Evolutionary conservation across 2,113 vertebrate species (phyloP).

Genomic region (Neopipo cinnamomea): DNA sequence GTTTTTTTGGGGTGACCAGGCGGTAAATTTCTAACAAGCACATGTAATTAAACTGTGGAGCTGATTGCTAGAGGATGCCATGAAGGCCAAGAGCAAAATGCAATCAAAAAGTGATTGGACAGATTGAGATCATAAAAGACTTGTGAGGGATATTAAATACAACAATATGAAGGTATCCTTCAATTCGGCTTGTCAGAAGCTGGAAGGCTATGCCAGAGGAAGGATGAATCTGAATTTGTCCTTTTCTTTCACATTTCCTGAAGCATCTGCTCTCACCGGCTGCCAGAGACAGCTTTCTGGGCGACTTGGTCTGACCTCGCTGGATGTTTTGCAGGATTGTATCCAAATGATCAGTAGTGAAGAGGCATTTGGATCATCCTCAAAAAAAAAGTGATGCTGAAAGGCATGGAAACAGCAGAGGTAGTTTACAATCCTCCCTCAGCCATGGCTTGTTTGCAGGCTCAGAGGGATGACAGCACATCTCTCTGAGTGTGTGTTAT

Average conservation of each 20-base stretch:
- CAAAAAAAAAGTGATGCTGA: neutral
- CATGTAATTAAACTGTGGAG: neutral
- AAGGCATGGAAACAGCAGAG: neutral
- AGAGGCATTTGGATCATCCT: neutral
- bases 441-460: neutral
- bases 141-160: neutral
- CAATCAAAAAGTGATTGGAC: neutral
- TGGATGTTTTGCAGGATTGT: slow-evolving; percentile 15
- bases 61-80: neutral
- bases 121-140: slow-evolving; percentile 1
- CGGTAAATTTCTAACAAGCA: neutral
- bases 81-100: neutral
- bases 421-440: neutral
- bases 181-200: neutral
- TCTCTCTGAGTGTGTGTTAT: neutral
- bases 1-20: neutral
- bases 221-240: neutral
- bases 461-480: neutral
- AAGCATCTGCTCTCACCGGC: neutral
- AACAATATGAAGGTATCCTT: neutral
- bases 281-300: slow-evolving; percentile 1
- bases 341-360: slow-evolving; percentile 2
- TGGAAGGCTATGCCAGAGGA: neutral
- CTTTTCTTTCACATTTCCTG: neutral
- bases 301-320: neutral